Base-by-base conservation (phyloP, 2,888 invertebrate genomes). In the Chymomyza procnemis region DNA sequence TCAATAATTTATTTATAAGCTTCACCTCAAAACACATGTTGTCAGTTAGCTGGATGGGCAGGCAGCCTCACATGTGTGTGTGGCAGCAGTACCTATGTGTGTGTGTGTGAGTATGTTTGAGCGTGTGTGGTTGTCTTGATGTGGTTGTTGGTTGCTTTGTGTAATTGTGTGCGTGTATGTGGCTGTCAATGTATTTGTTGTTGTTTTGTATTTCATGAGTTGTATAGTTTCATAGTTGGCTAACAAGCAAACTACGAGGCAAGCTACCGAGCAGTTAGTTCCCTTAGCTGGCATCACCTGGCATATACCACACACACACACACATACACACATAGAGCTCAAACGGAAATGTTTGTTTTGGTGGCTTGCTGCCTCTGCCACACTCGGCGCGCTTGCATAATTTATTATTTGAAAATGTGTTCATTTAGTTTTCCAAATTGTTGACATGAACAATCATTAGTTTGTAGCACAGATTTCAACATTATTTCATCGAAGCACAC, bases 1-100 rank as follows among this genome's bases (percentile, higher is more conserved):
- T 85, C 86, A 85, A 85, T 85, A 86, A 86, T 84, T 85, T 81
- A 86, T 86, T 85, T 86, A 86, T 84, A 86, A 84, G 86, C 84
- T 74, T 81, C 81, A 81, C 84, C 84, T 84, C 80, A 82, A 76
- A 82, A 85, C 85, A 82, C 82, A 82, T 82, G 82, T 82, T 82
- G 82, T 78, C 84, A 81, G 81, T 74, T 41, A 41, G 34, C 34
- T 41, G 12, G 34, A 41, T 41, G 34, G 34, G 34, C 34, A 41
- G 34, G 34, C 6, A 30, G 30, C 12, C 46, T 1, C n/a, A n/a
- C n/a, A 1, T 18, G 34, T 12, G 3, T 5, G 19, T 16, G 21
- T 21, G 30, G n/a, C n/a, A n/a, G n/a, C n/a, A n/a, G n/a, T n/a
- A n/a, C n/a, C n/a, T 56, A 18, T 41, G 12, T 26, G 56, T 18